Conservation (phyloP, 53 echinoderm and acorn worm species). For the Hippasteria phrygiana region DNA sequence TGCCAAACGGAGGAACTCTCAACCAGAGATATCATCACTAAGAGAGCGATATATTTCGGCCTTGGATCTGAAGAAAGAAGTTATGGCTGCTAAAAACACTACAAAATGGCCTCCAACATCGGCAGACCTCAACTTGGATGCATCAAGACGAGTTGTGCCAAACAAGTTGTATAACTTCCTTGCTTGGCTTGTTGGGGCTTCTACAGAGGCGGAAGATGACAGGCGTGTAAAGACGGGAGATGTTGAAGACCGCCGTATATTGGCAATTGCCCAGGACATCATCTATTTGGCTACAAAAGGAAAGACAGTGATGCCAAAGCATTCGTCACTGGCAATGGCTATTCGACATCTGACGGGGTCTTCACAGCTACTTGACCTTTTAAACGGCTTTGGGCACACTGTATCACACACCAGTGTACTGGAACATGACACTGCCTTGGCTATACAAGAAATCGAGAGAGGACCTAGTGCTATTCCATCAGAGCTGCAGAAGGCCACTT, state of each 20-base stretch:
- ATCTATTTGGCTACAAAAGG: slow-evolving; percentile 59
- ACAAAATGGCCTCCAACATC: slow-evolving; percentile 55
- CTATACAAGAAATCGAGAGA: slow-evolving; percentile 18
- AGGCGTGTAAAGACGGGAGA: slow-evolving; percentile 6
- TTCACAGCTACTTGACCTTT: slow-evolving; percentile 69
- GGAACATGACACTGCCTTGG: slow-evolving; percentile 80
- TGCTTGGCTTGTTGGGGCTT: slow-evolving; percentile 62
- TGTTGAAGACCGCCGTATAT: slow-evolving; percentile 38
- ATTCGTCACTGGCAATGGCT: slow-evolving; percentile 73
- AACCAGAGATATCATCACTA: neutral
- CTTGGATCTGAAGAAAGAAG: neutral
- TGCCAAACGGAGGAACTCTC: neutral
- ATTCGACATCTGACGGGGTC: slow-evolving; percentile 73
- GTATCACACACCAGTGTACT: slow-evolving; percentile 64
- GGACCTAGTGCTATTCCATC: slow-evolving; percentile 37
- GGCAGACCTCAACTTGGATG: slow-evolving; percentile 26
- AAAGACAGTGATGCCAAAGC: slow-evolving; percentile 69
- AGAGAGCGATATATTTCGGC: neutral
- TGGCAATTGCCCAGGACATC: slow-evolving; percentile 60
- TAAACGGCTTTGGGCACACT: slow-evolving; percentile 72
- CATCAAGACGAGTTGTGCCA: slow-evolving; percentile 35
- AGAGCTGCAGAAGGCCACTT: slow-evolving; percentile 19
- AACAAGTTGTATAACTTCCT: slow-evolving; percentile 49
- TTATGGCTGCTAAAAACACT: neutral
- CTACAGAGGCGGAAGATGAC: slow-evolving; percentile 31